Evolutionary conservation across 2,797 vertebrate genomes (phyloP), one percentile per base, ranked within the genome.

Genomic region (Crypturellus tataupa): DNA sequence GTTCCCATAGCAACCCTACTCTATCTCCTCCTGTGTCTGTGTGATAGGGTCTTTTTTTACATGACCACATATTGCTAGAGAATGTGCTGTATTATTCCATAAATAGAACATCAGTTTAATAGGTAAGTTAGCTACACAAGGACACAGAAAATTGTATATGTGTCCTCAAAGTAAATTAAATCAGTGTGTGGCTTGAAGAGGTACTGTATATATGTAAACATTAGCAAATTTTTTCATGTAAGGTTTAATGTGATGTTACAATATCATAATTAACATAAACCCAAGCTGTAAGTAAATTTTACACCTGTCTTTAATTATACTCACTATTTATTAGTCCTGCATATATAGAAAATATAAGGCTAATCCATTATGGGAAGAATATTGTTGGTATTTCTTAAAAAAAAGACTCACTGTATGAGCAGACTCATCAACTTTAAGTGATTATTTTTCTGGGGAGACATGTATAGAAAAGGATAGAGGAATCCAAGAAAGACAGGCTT

Each of bases 1-100:
- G 91, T 97, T 97, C 94, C 92, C 87, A 91, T 96, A 90, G 94
- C 90, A 97, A 94, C 87, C 94, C 94, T 76, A 85, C 86, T 96
- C 72, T 87, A 80, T 96, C 78, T 96, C 95, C 89, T 96, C 89
- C 91, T 96, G 94, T 94, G 94, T 89, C 90, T 96, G 76, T 90
- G 88, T 93, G 92, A 92, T 91, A 93, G 87, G 70, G 78, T 78
- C 84, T 93, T 89, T 94, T 94, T 93, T 82, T 91, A 94, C 87
- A 80, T 94, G 94, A 94, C 82, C 84, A 92, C 83, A 89, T 89
- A 95, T 95, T 91, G 93, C 87, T 96, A 92, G 46, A 69, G 86
- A 97, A 96, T 95, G 49, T 86, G 67, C 71, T 73, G 84, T 89
- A 93, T 90, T 92, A 86, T 89, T 91, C 94, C 80, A 79, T 88